A percentile compares a stretch with the other conserved stretches of the same genome.
These are phyloP conservation scores for Rhagonycha lutea DNA, from an alignment of 2,888 invertebrate genomes.

Conservation along the genomic window DNA sequence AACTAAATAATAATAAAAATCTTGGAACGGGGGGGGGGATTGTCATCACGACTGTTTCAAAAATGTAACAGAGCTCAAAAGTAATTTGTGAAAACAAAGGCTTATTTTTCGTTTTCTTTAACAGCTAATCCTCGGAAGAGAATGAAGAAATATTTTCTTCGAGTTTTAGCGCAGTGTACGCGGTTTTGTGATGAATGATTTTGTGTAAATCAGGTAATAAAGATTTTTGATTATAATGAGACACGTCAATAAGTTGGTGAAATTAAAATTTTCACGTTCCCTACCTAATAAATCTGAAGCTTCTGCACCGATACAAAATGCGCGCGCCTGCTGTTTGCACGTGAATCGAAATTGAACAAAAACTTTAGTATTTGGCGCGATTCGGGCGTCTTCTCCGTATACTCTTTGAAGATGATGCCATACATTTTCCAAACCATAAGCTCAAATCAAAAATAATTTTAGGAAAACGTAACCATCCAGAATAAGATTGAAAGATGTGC, in stretches of 20 bases:
- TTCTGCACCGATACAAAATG: conserved; percentile 20
- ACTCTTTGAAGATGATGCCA: conserved; percentile 24
- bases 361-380: conserved; percentile 31
- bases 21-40: too few relatives aligned
- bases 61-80: too few relatives aligned
- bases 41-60: too few relatives aligned
- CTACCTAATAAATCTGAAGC: conserved; percentile 24
- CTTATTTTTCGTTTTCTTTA: too few relatives aligned
- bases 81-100: too few relatives aligned
- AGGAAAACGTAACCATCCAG: background rate
- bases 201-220: background rate
- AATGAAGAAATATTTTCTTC: too few relatives aligned
- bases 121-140: too few relatives aligned
- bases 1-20: too few relatives aligned
- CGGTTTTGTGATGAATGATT: background rate
- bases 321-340: conserved; percentile 32
- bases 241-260: conserved; percentile 5
- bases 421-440: conserved; percentile 1
- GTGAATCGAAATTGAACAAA: conserved; percentile 31
- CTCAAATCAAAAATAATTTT: background rate
- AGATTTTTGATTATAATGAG: background rate
- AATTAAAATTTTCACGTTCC: conserved; percentile 21
- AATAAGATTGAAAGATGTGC: conserved; percentile 17
- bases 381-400: conserved; percentile 30
- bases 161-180: background rate